These are phyloP conservation scores for Theonella swinhoei DNA, from an alignment of 37 sponge, comb jelly and placozoan genomes.

Conservation along the genomic window DNA sequence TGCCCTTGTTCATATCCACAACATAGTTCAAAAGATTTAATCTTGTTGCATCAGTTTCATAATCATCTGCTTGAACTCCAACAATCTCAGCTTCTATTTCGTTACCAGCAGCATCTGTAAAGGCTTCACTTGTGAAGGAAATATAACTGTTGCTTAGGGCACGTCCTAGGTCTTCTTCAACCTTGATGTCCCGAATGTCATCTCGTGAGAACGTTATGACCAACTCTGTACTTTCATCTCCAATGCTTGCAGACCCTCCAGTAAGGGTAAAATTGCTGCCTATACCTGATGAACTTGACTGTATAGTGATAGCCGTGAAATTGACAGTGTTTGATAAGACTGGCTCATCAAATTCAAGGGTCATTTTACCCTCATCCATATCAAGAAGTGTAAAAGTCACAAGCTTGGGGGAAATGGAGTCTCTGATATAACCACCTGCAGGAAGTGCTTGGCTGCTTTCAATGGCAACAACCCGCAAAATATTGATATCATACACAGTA, in stretches of 20 bases:
- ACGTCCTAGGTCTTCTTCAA: conserved; percentile 44
- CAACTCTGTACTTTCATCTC: conserved; percentile 38
- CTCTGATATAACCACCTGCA: conserved; percentile 43
- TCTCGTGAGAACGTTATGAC: conserved; percentile 52
- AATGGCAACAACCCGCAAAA: conserved; percentile 35
- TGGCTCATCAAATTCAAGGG: conserved; percentile 82
- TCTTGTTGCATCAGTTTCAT: conserved; percentile 49
- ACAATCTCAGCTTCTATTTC: conserved; percentile 20
- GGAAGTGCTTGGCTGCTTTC: conserved; percentile 36
- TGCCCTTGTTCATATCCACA: conserved; percentile 63
- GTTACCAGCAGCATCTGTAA: conserved; percentile 82
- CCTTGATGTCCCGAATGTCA: conserved; percentile 72
- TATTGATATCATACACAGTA: conserved; percentile 60
- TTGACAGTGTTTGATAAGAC: conserved; percentile 62
- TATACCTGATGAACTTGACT: conserved; percentile 25
- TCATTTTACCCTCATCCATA: conserved; percentile 76
- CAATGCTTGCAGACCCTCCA: conserved; percentile 37
- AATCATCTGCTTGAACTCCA: conserved; percentile 18
- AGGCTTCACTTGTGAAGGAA: conserved; percentile 57
- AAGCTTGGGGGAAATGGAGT: conserved; percentile 62
- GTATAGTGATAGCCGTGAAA: conserved; percentile 57
- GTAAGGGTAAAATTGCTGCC: conserved; percentile 45
- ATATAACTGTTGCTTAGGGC: conserved; percentile 21
- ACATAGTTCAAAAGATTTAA: conserved; percentile 49
- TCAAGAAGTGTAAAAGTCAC: conserved; percentile 64